Base-by-base conservation (phyloP, 2,797 vertebrate genomes). In the Mionectes olivaceus region DNA sequence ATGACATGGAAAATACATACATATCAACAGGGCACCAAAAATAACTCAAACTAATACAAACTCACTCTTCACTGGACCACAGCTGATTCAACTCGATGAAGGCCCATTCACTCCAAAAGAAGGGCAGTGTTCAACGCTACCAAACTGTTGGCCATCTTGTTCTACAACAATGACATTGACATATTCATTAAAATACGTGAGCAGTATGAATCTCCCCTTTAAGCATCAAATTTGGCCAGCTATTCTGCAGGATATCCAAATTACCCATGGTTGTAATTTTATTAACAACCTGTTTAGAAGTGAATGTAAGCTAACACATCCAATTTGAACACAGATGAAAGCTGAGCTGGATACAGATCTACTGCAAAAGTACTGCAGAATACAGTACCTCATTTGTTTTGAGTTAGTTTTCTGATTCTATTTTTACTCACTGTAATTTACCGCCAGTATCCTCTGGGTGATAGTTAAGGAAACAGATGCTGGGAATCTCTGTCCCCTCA, bases 381-480 rank as follows among this genome's bases (percentile, higher is more conserved):
- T 73, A 94, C 94, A 83, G 57, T 71, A 83, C 67, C 69, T 90
- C 91, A 87, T 96, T 98, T 98, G 94, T 97, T 97, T 96, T 98
- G 97, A 97, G 94, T 87, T 96, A 93, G 82, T 95, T 93, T 96
- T 96, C 98, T 95, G 97, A 96, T 98, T 98, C 98, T 99, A 99
- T 99, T 99, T 99, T 98, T 99, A 98, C 97, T 97, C 98, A 73
- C 97, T 97, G 97, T 99, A 98, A 99, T 99, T 99, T 99, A 99
- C 98, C 98, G 98, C 97, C 98, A 94, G 98, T 98, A 99, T 99
- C 98, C 99, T 99, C 98, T 97, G 98, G 98, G 97, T 98, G 98
- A 99, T 98, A 98, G 98, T 98, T 96, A 98, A 99, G 99, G 99
- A 99, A 99, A 99, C 99, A 99, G 99, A 99, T 99, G 99, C 97